Percentiles rank a stretch among this genome's conserved stretches.
Evolutionary conservation across 2,797 vertebrate species (phyloP).

Genomic region (Gallinago nigripennis): DNA sequence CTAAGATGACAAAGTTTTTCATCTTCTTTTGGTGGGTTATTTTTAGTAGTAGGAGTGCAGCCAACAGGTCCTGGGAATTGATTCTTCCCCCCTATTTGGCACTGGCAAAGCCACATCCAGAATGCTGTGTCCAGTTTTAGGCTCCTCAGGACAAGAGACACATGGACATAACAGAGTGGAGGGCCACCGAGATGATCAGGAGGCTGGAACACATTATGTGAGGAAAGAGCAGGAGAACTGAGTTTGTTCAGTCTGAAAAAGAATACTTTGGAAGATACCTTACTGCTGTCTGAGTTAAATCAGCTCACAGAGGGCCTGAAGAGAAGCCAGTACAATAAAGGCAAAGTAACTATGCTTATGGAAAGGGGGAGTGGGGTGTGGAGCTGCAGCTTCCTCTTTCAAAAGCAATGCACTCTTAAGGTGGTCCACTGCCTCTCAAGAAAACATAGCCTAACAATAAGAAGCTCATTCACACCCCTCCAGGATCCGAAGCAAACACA

Average conservation of each 20-base stretch:
- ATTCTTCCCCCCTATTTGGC: not conserved
- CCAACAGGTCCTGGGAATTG: not conserved
- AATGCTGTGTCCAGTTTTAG: slow-evolving; percentile 2
- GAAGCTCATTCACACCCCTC: not conserved
- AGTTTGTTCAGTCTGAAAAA: not conserved
- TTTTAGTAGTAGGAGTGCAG: not conserved
- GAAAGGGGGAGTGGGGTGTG: not conserved
- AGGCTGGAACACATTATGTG: not conserved
- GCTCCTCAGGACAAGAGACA: not conserved
- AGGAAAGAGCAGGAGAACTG: not conserved
- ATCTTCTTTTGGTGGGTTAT: not conserved
- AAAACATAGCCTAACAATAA: not conserved
- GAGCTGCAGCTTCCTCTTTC: not conserved
- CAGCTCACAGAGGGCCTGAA: not conserved
- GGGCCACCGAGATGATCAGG: not conserved
- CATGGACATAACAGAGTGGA: not conserved
- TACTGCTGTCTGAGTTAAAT: not conserved
- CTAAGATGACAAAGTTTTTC: not conserved
- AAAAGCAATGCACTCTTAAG: not conserved
- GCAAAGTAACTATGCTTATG: not conserved
- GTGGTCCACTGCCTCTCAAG: not conserved
- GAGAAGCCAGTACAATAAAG: not conserved
- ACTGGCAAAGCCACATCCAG: not conserved
- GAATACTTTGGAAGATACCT: not conserved
- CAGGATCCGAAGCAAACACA: not conserved